Percentiles rank a stretch among this genome's conserved stretches.
These are phyloP conservation scores for Trematomus loennbergii DNA, from an alignment of 2,113 vertebrate species.

Conservation along the genomic window DNA sequence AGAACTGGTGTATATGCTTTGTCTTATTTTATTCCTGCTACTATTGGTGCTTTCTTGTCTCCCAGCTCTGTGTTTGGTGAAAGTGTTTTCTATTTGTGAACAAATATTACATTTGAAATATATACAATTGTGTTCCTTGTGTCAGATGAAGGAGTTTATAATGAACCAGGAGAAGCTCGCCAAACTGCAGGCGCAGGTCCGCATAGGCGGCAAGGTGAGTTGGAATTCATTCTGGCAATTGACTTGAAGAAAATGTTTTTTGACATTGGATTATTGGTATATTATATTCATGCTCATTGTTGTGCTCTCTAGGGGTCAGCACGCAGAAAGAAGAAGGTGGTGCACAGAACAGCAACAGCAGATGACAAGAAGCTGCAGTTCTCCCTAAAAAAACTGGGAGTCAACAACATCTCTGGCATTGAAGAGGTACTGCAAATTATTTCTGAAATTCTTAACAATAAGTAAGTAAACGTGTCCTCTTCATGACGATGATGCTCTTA, in stretches of 20 bases:
- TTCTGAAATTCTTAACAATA: background rate
- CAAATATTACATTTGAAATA: background rate
- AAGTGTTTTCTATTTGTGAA: background rate
- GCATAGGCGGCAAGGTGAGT: conserved; percentile 97
- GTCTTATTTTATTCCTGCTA: background rate
- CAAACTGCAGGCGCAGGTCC: conserved; percentile 97
- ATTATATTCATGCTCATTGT: background rate
- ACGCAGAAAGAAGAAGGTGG: conserved; percentile 99
- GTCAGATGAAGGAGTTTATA: conserved; percentile 96
- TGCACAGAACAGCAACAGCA: conserved; percentile 96
- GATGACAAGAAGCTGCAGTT: conserved; percentile 99
- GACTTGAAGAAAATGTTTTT: too few relatives aligned
- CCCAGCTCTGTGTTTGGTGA: background rate
- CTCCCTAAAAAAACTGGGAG: conserved; percentile 96
- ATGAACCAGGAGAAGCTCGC: conserved; percentile 99
- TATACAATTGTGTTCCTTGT: conserved; percentile 1
- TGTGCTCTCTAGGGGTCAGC: conserved; percentile 89
- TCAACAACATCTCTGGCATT: conserved; percentile 98
- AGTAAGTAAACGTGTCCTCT: background rate
- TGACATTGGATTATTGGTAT: background rate
- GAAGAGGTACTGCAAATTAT: conserved; percentile 89
- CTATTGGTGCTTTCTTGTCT: background rate
- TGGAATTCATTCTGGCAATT: fast-evolving
- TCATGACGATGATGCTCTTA: background rate
- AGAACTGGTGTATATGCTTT: background rate